Evolutionary conservation across 1,140 invertebrate genomes (phyloP), one percentile per base, ranked within the genome.

Genomic region (Drosophila pandora): DNA sequence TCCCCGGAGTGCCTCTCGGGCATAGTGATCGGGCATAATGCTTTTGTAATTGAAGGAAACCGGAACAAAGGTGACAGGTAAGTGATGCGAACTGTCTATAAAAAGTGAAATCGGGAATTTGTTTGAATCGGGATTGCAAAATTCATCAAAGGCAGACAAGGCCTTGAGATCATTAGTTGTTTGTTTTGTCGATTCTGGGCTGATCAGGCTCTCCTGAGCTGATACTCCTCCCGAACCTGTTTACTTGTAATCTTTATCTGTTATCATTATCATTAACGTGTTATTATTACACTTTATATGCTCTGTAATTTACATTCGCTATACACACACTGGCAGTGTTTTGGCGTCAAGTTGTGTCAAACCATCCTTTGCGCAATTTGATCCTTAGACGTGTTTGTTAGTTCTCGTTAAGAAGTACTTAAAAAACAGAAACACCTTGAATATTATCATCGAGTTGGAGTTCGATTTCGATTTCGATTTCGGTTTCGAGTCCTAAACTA

Each of bases 271-370:
- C 50, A 59, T 71, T 55, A 54, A 62, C 61, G 25, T 71, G 45
- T 43, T 71, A 58, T 67, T 56, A 60, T 68, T 21, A 47, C 21
- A 39, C 61, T 72, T 55, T 60, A 54, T 76, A 55, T 55, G 58
- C 68, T 76, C 62, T 76, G 50, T 65, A 83, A 76, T 79, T 83
- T 80, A 80, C 76, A 80, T 68, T 68, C 62, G 76, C 84, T 82
- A 75, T 78, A 76, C 67, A 76, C 76, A 76, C 71, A 59, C 85
- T 91, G 89, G 90, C 90, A 91, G 90, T 91, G 89, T 91, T 84
- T 90, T 91, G 90, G 90, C 90, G 85, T 90, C 83, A 88, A 90
- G 89, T 91, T 90, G 90, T 91, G 90, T 91, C 90, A 91, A 90
- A 90, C 90, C 90, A 69, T 84, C 68, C 87, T 84, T 90, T 79